These are phyloP conservation scores for Pocillopora grandis DNA, from an alignment of 92 coral and sea anemone genomes.

Conservation along the genomic window DNA sequence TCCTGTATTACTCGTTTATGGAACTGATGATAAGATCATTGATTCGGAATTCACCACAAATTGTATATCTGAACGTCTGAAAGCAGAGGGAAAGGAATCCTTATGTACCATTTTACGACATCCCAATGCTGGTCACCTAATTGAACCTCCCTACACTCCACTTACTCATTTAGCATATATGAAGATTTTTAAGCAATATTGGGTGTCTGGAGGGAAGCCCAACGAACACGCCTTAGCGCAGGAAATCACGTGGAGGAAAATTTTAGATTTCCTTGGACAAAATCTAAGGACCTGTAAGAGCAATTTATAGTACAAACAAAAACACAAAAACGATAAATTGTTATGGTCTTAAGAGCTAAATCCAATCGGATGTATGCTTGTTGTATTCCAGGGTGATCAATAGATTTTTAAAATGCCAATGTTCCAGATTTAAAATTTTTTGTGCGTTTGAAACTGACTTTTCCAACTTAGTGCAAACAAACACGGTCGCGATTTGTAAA, in stretches of 20 bases:
- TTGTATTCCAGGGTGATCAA: no score
- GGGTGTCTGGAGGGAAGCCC: slow-evolving; percentile 61
- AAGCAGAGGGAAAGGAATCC: slow-evolving; percentile 43
- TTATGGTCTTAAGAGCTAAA: no score
- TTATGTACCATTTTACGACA: slow-evolving; percentile 51
- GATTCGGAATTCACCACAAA: slow-evolving; percentile 26
- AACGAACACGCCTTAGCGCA: slow-evolving; percentile 52
- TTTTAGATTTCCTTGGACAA: slow-evolving; percentile 42
- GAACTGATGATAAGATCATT: slow-evolving; percentile 41
- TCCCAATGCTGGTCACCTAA: slow-evolving; percentile 68
- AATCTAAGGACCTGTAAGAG: slow-evolving; percentile 28
- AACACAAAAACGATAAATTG: no score
- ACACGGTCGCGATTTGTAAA: no score
- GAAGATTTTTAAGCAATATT: not conserved
- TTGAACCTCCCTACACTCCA: slow-evolving; percentile 70
- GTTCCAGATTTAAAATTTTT: no score
- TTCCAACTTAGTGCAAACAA: no score
- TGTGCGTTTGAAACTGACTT: no score
- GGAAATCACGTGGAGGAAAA: slow-evolving; percentile 57
- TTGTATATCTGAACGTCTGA: slow-evolving; percentile 39
- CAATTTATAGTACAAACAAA: slow-evolving; percentile 8
- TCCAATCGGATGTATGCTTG: no score
- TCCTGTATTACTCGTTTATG: slow-evolving; percentile 55
- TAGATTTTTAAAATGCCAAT: no score
- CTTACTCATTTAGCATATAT: slow-evolving; percentile 11